Percentiles rank a stretch among this genome's conserved stretches.
Evolutionary conservation across 2,888 invertebrate genomes (phyloP).

Genomic region (Nycteola revayana): DNA sequence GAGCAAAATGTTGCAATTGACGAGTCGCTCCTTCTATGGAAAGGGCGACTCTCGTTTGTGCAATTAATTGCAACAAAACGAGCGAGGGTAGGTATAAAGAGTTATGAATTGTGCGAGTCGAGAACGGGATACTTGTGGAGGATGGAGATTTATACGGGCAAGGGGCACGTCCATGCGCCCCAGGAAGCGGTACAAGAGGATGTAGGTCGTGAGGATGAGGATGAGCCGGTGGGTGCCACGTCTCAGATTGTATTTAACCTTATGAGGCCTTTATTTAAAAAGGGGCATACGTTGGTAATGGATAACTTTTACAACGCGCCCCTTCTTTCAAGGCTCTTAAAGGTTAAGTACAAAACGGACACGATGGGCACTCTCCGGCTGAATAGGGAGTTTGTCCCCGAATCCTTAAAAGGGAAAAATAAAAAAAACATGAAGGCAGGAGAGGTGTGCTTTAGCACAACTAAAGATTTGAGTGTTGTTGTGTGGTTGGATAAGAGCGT

Average conservation of each 20-base stretch:
- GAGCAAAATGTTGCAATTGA: slow-evolving; percentile 7
- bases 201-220: too few species aligned
- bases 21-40: slow-evolving; percentile 4
- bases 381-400: slow-evolving; percentile 28
- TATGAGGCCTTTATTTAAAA: slow-evolving; percentile 18
- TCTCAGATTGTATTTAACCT: slow-evolving; percentile 21
- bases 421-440: too few species aligned
- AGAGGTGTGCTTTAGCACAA: too few species aligned
- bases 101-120: slow-evolving; percentile 21
- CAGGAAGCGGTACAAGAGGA: too few species aligned
- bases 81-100: slow-evolving; percentile 6
- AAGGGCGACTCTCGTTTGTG: slow-evolving; percentile 4
- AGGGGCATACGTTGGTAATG: slow-evolving; percentile 31
- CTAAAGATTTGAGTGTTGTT: too few species aligned
- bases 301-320: slow-evolving; percentile 35
- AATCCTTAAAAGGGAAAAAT: slow-evolving; percentile 12
- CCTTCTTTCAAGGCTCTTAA: slow-evolving; percentile 22
- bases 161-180: slow-evolving; percentile 15
- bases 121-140: slow-evolving; percentile 23
- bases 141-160: slow-evolving; percentile 17
- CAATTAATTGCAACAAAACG: slow-evolving; percentile 4
- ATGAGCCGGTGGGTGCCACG: too few species aligned
- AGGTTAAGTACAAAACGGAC: slow-evolving; percentile 19
- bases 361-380: slow-evolving; percentile 27
- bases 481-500: too few species aligned